A percentile compares a stretch with the other conserved stretches of the same genome.
phyloP scores from a whole-genome alignment of 1,140 invertebrate species.

The Drosophila miranda region DNA sequence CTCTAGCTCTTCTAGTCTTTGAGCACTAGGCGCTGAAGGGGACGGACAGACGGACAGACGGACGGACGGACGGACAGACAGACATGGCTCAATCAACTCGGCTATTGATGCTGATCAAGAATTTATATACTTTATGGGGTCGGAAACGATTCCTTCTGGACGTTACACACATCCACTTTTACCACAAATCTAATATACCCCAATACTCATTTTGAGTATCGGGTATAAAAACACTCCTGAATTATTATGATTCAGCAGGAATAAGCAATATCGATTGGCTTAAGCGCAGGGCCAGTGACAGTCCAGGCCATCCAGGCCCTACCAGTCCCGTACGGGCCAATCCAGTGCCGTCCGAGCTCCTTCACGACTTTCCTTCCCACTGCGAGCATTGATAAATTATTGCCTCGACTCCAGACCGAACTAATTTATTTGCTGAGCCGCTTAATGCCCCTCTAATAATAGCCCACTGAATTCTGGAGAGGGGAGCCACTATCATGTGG shows the following conservation, averaged over 20 bases:
- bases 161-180: no score
- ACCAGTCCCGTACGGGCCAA: constrained; percentile 1
- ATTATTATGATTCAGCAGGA: not conserved
- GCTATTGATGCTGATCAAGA: no score
- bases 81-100: no score
- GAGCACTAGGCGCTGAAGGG: no score
- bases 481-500: not conserved
- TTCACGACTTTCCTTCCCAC: constrained; percentile 18
- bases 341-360: constrained; percentile 9
- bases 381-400: constrained; percentile 63
- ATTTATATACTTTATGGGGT: no score
- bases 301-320: not conserved
- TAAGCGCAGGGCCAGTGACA: constrained; percentile 9
- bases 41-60: no score
- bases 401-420: constrained; percentile 56
- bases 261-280: constrained; percentile 51
- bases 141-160: no score
- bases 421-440: constrained; percentile 76
- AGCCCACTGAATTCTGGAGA: constrained; percentile 34
- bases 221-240: not conserved
- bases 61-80: no score
- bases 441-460: constrained; percentile 68
- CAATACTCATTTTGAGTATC: no score
- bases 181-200: no score
- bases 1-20: no score